phyloP scores from a whole-genome alignment of 2,113 vertebrate genomes.

The Pseudopodoces humilis region DNA sequence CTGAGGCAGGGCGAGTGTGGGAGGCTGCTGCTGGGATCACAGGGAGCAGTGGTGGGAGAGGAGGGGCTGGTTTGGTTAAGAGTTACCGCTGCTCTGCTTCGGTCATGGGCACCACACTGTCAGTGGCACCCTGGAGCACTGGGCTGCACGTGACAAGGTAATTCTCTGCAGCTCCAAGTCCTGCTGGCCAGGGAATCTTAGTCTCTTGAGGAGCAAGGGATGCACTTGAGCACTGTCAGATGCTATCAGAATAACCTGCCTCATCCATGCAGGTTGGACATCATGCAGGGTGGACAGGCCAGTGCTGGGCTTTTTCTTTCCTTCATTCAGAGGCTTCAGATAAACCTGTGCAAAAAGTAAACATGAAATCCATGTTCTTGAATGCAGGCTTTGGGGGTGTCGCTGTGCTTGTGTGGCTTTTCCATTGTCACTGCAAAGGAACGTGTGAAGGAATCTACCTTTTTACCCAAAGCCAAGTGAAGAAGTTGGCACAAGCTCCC shows the following conservation, averaged over 20 bases:
- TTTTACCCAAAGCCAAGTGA: background rate
- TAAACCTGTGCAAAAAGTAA: background rate
- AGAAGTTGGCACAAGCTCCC: background rate
- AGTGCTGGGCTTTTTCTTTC: background rate
- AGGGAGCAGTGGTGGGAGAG: background rate
- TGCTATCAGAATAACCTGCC: constrained; percentile 63
- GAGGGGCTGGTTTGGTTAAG: background rate
- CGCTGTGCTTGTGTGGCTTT: background rate
- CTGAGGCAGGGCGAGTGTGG: background rate
- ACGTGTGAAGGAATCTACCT: background rate
- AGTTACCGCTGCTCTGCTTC: constrained; percentile 75
- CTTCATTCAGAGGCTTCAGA: background rate
- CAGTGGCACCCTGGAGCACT: constrained; percentile 44
- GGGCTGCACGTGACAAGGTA: constrained; percentile 53
- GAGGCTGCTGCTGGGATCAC: background rate
- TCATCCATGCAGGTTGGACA: background rate
- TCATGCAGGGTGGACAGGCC: too few species aligned
- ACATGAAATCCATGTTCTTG: background rate
- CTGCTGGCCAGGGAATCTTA: constrained; percentile 44
- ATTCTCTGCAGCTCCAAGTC: constrained; percentile 25
- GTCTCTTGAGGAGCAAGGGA: constrained; percentile 46
- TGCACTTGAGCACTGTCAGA: constrained; percentile 74
- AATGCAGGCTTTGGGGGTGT: background rate
- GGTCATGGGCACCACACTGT: constrained; percentile 51
- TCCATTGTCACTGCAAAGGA: background rate